phyloP scores from a whole-genome alignment of 2,888 invertebrate genomes.

The Drosophila neonasuta region DNA sequence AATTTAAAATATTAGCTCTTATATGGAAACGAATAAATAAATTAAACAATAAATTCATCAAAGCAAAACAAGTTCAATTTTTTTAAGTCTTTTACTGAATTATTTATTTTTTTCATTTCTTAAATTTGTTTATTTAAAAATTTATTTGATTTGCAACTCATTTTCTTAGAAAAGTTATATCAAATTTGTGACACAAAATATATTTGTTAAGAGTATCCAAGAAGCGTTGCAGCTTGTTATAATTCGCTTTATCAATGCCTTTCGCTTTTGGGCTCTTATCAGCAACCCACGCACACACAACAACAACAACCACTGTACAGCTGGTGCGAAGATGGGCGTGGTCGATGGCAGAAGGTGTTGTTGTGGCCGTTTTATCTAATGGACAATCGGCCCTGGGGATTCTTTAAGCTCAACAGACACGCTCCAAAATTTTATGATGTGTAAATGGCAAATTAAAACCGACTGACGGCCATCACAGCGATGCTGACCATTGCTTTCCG shows the following conservation, averaged over 20 bases:
- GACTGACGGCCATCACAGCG: constrained; percentile 34
- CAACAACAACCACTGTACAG: background rate
- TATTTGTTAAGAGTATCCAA: background rate
- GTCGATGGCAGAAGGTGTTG: constrained; percentile 13
- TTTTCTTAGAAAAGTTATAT: too few relatives aligned
- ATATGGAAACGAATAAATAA: too few relatives aligned
- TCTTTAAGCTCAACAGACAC: constrained; percentile 23
- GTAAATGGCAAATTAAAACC: constrained; percentile 63
- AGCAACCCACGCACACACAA: background rate
- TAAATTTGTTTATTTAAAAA: too few relatives aligned
- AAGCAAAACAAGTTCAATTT: background rate
- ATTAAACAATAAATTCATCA: too few relatives aligned
- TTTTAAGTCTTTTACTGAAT: too few relatives aligned
- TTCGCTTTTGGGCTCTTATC: constrained; percentile 10
- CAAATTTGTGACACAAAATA: background rate
- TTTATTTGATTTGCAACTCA: too few relatives aligned
- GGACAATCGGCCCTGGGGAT: constrained; percentile 14
- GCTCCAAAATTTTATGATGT: constrained; percentile 59
- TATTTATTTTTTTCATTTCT: too few relatives aligned
- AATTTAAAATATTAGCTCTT: too few relatives aligned
- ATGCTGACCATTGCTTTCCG: constrained; percentile 30
- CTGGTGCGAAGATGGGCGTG: constrained; percentile 18
- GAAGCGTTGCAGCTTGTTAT: background rate
- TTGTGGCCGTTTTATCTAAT: constrained; percentile 18
- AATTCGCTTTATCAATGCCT: constrained; percentile 12